Evolutionary conservation across 2,888 invertebrate species (phyloP).

Genomic region (Callyntrura sp.): DNA sequence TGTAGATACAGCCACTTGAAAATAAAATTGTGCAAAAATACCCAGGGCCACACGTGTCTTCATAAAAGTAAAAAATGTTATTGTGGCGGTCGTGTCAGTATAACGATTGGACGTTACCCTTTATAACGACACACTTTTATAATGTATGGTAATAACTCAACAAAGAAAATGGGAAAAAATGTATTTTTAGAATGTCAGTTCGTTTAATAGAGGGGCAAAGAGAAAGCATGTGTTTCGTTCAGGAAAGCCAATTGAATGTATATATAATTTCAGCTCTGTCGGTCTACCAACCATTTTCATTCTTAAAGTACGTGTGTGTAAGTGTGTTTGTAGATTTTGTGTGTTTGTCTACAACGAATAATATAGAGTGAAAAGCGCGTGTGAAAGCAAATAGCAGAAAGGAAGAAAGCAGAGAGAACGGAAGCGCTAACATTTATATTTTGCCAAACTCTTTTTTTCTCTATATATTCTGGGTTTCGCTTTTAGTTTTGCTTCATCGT

Average conservation of each 20-base stretch:
- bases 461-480: background rate
- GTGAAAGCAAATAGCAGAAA: conserved; percentile 25
- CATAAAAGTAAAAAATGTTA: conserved; percentile 27
- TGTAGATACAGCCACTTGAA: background rate
- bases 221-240: conserved; percentile 63
- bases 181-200: background rate
- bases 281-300: conserved; percentile 21
- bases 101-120: background rate
- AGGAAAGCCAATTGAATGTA: conserved; percentile 26
- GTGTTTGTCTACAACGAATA: conserved; percentile 1
- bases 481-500: conserved; percentile 18
- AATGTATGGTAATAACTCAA: conserved; percentile 22
- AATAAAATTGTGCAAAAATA: conserved; percentile 24
- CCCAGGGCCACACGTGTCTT: background rate
- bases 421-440: conserved; percentile 18
- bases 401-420: background rate
- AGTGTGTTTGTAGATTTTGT: conserved; percentile 16
- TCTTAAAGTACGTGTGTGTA: conserved; percentile 25
- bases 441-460: background rate
- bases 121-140: background rate
- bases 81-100: background rate
- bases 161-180: conserved; percentile 40
- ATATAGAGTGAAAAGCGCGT: background rate
- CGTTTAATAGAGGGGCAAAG: conserved; percentile 8
- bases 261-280: conserved; percentile 46